Conservation (phyloP, 1,140 invertebrate genomes). For the Octopus sinensis region DNA sequence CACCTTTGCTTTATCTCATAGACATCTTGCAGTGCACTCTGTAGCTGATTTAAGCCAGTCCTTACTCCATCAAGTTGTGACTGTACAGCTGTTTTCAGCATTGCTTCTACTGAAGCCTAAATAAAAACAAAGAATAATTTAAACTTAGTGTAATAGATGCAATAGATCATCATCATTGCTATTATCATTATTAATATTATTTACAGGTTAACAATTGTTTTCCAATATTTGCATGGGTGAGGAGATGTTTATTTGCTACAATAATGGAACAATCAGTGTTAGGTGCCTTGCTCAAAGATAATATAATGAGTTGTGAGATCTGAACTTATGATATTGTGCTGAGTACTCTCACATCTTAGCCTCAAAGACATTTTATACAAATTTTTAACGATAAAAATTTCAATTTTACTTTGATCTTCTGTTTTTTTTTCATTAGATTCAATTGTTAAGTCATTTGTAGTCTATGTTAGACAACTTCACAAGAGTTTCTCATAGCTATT, state of each 20-base stretch:
- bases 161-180: neutral
- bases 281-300: neutral
- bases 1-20: conserved; percentile 71
- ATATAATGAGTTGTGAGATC: neutral
- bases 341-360: no score
- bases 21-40: conserved; percentile 74
- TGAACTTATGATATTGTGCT: no score
- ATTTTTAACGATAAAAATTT: no score
- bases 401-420: no score
- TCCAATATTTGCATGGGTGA: no score
- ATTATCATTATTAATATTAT: neutral
- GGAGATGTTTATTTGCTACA: no score
- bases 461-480: no score
- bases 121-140: conserved; percentile 45
- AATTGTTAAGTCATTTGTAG: no score
- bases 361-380: no score
- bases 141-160: neutral
- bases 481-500: no score
- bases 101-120: conserved; percentile 92
- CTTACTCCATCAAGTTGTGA: conserved; percentile 94
- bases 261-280: neutral
- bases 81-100: conserved; percentile 97
- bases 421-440: no score
- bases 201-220: no score
- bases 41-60: conserved; percentile 86